Base-by-base conservation (phyloP, 23 tunicate genomes). In the Phallusia fumigata region DNA sequence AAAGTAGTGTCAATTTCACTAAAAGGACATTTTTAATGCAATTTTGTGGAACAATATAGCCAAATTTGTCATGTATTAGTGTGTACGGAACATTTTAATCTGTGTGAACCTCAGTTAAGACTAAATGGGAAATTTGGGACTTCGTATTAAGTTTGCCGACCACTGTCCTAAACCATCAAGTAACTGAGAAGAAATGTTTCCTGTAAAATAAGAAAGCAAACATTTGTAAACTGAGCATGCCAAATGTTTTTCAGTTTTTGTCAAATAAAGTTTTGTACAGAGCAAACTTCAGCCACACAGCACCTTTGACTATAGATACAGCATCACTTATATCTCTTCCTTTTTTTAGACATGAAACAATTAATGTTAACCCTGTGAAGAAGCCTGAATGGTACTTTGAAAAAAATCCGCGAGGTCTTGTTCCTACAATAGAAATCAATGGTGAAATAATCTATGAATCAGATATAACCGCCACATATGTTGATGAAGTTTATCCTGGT, bases 351-450 rank as follows among this genome's bases (percentile, higher is more conserved):
- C 89, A 88, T 76, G 98, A 93, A 85, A 84, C 82, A 2, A 78
- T 93, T 84, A 93, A 93, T 53, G 85, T 88, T 74, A 50, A 89
- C 50, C 78, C 89, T 22, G n/a, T n/a, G n/a, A 35, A 85, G 15
- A 93, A 93, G 51, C 93, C 98, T 16, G 86, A 84, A 45, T 92
- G 97, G 97, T 84, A 83, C 76, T 73, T 84, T 53, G 86, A 84
- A 36, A 88, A 85, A 64, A 90, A 85, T 72, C 98, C 93, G 3
- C 80, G 80, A 24, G 98, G 93, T 18, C 89, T 82, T 50, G 98
- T 89, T 0, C 98, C 98, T 30, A 64, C 93, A 1, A 50, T 88
- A 3, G 98, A 93, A 78, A 49, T 30, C 6, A 86, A 93, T 76
- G 98, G 88, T 30, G 84, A 77, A 11, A 64, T 93, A 28, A 30